Conservation (phyloP, 2,888 invertebrate genomes). For the Protodeltote pygarga region DNA sequence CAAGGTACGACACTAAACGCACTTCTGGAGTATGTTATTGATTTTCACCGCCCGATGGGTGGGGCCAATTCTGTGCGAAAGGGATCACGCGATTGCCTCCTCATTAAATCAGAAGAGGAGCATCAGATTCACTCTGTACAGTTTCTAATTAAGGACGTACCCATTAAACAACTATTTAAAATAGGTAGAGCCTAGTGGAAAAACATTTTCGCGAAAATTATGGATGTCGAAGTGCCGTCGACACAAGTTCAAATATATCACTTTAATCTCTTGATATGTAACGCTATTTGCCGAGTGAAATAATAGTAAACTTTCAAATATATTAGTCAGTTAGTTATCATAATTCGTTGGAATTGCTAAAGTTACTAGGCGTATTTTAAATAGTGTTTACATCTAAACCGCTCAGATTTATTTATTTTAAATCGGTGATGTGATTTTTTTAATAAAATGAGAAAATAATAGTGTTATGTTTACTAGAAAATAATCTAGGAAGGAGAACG, state of each 20-base stretch:
- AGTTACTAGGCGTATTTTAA: slow-evolving; percentile 6
- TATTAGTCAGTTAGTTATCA: slow-evolving; percentile 21
- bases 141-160: slow-evolving; percentile 85
- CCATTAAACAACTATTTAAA: slow-evolving; percentile 86
- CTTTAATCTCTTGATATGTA: slow-evolving; percentile 47
- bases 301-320: slow-evolving; percentile 27
- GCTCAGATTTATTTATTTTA: slow-evolving; percentile 6
- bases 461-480: slow-evolving; percentile 17
- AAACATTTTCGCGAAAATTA: slow-evolving; percentile 78
- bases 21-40: slow-evolving; percentile 85
- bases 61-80: slow-evolving; percentile 83
- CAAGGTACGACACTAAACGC: slow-evolving; percentile 80
- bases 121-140: slow-evolving; percentile 77
- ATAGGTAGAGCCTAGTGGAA: slow-evolving; percentile 78
- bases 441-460: slow-evolving; percentile 10
- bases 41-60: slow-evolving; percentile 85
- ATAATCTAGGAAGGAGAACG: slow-evolving; percentile 13
- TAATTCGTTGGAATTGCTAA: slow-evolving; percentile 11
- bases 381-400: slow-evolving; percentile 13
- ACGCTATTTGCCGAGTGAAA: slow-evolving; percentile 36
- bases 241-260: slow-evolving; percentile 58
- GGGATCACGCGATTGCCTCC: slow-evolving; percentile 83
- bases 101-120: slow-evolving; percentile 84
- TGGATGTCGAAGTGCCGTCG: slow-evolving; percentile 66
- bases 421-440: slow-evolving; percentile 18